Conservation (phyloP, 1,140 invertebrate species). For the Dendrolimus punctatus region DNA sequence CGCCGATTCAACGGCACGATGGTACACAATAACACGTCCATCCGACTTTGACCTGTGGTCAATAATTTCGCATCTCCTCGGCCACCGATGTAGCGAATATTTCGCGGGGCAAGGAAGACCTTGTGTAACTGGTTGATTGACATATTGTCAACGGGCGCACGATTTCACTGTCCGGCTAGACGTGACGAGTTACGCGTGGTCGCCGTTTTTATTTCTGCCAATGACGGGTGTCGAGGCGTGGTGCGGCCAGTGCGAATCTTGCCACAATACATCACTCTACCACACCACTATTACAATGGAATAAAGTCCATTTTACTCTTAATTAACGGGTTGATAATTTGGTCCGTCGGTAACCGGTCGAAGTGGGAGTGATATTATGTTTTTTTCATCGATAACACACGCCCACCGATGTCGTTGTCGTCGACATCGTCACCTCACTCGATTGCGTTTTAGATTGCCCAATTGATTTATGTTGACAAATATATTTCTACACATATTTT, state of each 20-base stretch:
- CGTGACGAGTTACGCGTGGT: constrained; percentile 67
- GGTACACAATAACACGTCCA: constrained; percentile 35
- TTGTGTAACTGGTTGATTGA: constrained; percentile 34
- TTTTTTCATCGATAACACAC: constrained; percentile 55
- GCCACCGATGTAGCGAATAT: too few relatives aligned
- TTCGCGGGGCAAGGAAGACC: constrained; percentile 31
- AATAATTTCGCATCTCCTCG: constrained; percentile 3
- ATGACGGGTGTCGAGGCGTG: constrained; percentile 67
- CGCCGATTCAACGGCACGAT: constrained; percentile 37
- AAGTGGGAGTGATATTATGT: constrained; percentile 68
- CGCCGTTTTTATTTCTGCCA: constrained; percentile 70
- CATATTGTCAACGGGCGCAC: constrained; percentile 64
- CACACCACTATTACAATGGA: constrained; percentile 27
- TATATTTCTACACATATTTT: too few relatives aligned
- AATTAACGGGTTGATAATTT: constrained; percentile 20
- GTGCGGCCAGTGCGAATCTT: constrained; percentile 39
- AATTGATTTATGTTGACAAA: constrained; percentile 18
- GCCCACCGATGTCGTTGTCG: constrained; percentile 51
- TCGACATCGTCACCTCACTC: constrained; percentile 23
- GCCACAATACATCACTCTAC: constrained; percentile 17
- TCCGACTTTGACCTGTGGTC: constrained; percentile 24
- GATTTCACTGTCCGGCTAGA: constrained; percentile 64
- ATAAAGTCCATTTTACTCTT: constrained; percentile 31
- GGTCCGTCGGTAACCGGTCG: constrained; percentile 39
- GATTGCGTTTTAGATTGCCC: constrained; percentile 41